A percentile compares a stretch with the other conserved stretches of the same genome.
phyloP scores from a whole-genome alignment of 1,140 invertebrate genomes.

The Nasonia longicornis region DNA sequence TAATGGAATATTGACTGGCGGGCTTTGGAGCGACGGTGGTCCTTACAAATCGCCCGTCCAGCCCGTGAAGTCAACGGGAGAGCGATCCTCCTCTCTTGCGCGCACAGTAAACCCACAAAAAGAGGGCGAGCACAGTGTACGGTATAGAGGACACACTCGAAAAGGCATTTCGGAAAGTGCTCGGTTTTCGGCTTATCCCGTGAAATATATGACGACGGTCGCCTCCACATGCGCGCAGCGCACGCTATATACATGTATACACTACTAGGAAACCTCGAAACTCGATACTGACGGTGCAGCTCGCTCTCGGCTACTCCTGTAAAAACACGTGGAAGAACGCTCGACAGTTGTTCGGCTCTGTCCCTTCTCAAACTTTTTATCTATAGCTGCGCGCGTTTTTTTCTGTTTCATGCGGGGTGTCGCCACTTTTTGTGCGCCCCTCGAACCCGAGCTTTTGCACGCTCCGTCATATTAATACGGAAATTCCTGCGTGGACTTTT shows the following conservation, averaged over 20 bases:
- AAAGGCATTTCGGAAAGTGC: constrained; percentile 39
- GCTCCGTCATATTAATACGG: neutral
- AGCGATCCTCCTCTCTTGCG: neutral
- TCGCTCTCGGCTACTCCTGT: neutral
- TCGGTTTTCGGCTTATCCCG: constrained; percentile 33
- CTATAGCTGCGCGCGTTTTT: neutral
- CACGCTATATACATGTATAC: neutral
- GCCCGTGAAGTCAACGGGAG: neutral
- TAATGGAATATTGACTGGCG: constrained; percentile 31
- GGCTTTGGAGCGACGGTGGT: constrained; percentile 12
- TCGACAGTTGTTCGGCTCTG: neutral
- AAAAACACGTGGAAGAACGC: constrained; percentile 36
- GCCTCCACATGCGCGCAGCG: neutral
- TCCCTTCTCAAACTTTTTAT: constrained; percentile 33
- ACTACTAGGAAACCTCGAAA: constrained; percentile 25
- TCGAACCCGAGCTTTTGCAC: neutral
- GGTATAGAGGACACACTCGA: constrained; percentile 7
- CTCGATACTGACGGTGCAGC: constrained; percentile 15
- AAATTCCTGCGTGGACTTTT: neutral
- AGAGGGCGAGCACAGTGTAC: constrained; percentile 10
- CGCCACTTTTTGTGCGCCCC: neutral
- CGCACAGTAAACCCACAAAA: neutral
- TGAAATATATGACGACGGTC: constrained; percentile 32
- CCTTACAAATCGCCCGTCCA: constrained; percentile 20
- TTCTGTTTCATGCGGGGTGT: neutral